Conservation (phyloP, 2,797 vertebrate genomes). For the Furcifer pardalis region DNA sequence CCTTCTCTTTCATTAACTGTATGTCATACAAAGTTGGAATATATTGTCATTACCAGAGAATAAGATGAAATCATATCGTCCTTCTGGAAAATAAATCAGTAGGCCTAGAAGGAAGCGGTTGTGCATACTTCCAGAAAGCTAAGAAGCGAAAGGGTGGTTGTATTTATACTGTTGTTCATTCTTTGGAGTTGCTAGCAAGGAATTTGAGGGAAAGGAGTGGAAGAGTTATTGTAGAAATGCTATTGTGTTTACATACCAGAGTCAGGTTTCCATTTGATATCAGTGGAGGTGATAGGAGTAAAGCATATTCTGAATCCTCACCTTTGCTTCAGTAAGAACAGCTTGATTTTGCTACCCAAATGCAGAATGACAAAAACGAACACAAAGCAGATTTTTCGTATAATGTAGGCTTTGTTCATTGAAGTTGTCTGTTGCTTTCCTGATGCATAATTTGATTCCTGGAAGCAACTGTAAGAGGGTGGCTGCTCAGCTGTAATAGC, state of each 20-base stretch:
- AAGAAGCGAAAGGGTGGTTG: neutral
- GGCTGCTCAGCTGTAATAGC: slow-evolving; percentile 17
- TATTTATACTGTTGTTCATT: neutral
- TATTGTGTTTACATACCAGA: neutral
- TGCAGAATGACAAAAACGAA: neutral
- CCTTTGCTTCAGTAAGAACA: neutral
- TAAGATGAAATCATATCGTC: neutral
- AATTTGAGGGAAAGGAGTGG: neutral
- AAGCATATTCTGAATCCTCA: slow-evolving; percentile 19
- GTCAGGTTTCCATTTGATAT: neutral
- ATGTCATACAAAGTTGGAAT: neutral
- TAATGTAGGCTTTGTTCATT: neutral
- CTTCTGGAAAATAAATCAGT: neutral
- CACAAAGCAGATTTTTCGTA: neutral
- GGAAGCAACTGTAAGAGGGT: neutral
- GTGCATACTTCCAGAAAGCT: neutral
- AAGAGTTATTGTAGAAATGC: neutral
- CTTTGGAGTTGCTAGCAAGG: neutral
- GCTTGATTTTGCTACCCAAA: slow-evolving; percentile 14
- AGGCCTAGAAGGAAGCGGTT: neutral
- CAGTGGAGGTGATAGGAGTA: neutral
- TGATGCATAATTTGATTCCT: slow-evolving; percentile 18
- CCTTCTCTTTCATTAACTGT: neutral
- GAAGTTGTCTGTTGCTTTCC: neutral
- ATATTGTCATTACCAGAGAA: neutral